Base-by-base conservation (phyloP, 2,888 invertebrate species). In the Dasysyrphus tricinctus region DNA sequence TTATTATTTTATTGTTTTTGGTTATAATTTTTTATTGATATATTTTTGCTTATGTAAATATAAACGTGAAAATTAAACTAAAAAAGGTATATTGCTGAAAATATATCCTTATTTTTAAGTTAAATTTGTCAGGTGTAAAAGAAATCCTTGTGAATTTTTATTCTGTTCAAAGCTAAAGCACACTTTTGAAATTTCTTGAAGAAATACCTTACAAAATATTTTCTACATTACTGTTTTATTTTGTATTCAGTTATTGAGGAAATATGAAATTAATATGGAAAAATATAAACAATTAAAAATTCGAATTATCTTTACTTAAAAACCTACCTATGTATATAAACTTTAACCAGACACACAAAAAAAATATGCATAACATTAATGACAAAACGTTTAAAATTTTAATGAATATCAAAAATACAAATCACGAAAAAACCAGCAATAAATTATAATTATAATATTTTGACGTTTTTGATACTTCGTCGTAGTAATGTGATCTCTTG, bases 401-500 rank as follows among this genome's bases (percentile, higher is more conserved):
- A 34, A 56, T 76, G 24, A 49, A 39, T 54, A 70, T 78, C n/a
- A 77, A 80, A 69, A 14, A 63, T 63, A 24, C 77, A 56, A 67
- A 74, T 78, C 77, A 72, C 44, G 57, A 73, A 39, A 67, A 0
- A 44, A 39, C 61, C 61, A 73, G 54, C 61, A 57, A 70, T 19
- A 54, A 44, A 47, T 47, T 16, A 54, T 73, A 24, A 73, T 80
- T 61, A 76, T 61, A 42, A 42, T 47, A 44, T 47, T 14, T 81
- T 73, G 73, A 78, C 49, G 72, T 56, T 34, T 80, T 80, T 57
- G 11, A 67, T 80, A 81, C 78, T 75, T 49, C 72, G 86, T 57
- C 82, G 75, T 79, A 47, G 9, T 12, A 32, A 70, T 78, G 39
- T 44, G 24, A 74, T 74, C 37, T 74, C 37, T 51, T 57, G 61